These are phyloP conservation scores for Tiliacea aurago DNA, from an alignment of 2,888 invertebrate genomes.

Conservation along the genomic window DNA sequence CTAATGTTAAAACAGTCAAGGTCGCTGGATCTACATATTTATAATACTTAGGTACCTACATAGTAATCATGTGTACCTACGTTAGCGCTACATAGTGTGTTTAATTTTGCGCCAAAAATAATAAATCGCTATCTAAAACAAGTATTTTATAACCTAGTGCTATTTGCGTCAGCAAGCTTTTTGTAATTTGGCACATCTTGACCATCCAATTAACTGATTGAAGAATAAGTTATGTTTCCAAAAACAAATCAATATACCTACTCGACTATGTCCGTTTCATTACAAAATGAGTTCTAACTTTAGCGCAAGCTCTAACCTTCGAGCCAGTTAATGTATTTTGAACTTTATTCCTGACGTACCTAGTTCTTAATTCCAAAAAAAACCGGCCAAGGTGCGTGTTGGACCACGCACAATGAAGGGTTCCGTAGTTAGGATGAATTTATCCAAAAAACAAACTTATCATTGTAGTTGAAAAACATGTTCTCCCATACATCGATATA, in stretches of 20 bases:
- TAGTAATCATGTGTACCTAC: constrained; percentile 18
- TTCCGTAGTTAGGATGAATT: too few species aligned
- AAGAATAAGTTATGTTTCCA: background rate
- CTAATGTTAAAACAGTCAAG: constrained; percentile 36
- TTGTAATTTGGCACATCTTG: constrained; percentile 15
- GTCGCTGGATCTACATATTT: constrained; percentile 29
- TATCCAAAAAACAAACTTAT: too few species aligned
- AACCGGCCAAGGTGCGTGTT: too few species aligned
- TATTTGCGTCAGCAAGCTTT: constrained; percentile 8
- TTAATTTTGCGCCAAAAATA: constrained; percentile 12
- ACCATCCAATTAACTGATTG: background rate
- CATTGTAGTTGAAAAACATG: too few species aligned
- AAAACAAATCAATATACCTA: background rate
- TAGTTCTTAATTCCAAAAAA: background rate
- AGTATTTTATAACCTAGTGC: background rate
- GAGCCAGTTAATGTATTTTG: background rate
- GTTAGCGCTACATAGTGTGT: constrained; percentile 6
- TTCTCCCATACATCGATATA: too few species aligned
- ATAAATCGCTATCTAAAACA: background rate
- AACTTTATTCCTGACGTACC: background rate
- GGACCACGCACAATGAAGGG: too few species aligned
- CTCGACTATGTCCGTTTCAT: background rate
- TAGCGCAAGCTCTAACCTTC: background rate
- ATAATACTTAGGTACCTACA: constrained; percentile 11
- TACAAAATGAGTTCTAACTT: background rate